Evolutionary conservation across 2,797 vertebrate genomes (phyloP), one percentile per base, ranked within the genome.

Genomic region (Harpagifer antarcticus): DNA sequence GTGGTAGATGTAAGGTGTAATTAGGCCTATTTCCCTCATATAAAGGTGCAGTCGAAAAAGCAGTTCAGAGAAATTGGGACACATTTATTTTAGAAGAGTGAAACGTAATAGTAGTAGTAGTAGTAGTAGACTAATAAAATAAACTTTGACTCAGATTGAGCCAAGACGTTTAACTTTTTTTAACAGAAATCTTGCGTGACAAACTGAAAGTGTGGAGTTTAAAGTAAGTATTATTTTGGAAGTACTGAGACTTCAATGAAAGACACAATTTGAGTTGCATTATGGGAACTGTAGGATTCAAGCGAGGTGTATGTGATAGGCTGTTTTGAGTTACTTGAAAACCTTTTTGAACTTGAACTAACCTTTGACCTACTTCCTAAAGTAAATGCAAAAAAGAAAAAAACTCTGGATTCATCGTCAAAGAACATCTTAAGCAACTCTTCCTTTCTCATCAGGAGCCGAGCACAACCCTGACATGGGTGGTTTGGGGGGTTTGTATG

Each of bases 321-420:
- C 27, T 27, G 27, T 27, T 27, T 27, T 27, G 27, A 27, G 27
- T 27, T 27, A 45, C 43, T 62, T 55, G 4, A 54, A 20, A 12
- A 33, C 42, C 47, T 27, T 13, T 19, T 4, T 48, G 13, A 67
- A 50, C 4, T 33, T 7, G 31, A 27, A 57, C 23, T 40, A 19
- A 73, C 74, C 72, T 56, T 63, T 63, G 23, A 58, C 48, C 71
- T 72, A 52, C 12, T 71, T 67, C 10, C 15, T n/a, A 8, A 48
- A 19, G 5, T 17, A 52, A 52, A 45, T 20, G 3, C 13, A 17
- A 14, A 49, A 27, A 49, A 19, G 4, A 8, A 47, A n/a, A 37
- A 3, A 57, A 66, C 5, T 0, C 37, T n/a, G 2, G 6, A 49
- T 19, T 43, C 20, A 42, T 14, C 16, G 9, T 56, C 17, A 62